phyloP scores from a whole-genome alignment of 2,113 vertebrate species.

The Boleophthalmus pectinirostris region DNA sequence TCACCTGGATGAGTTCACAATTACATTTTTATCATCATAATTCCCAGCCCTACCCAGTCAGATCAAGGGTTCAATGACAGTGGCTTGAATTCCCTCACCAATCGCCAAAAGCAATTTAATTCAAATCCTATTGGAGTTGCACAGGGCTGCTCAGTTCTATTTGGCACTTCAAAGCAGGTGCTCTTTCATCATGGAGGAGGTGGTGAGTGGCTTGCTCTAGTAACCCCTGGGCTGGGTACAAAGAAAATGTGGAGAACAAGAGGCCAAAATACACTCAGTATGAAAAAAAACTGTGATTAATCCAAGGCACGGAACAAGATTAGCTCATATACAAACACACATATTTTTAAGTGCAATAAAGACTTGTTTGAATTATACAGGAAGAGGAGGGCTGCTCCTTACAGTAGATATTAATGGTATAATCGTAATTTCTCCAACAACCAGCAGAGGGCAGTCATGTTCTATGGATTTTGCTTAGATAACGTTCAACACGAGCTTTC shows the following conservation, averaged over 20 bases:
- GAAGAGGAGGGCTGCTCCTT: too few species aligned
- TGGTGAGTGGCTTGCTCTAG: slow-evolving; percentile 7
- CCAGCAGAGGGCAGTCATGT: slow-evolving; percentile 51
- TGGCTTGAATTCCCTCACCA: slow-evolving; percentile 22
- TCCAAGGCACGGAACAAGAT: background rate
- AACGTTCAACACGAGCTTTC: background rate
- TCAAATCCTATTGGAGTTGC: slow-evolving; percentile 33
- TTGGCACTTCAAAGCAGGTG: slow-evolving; percentile 52
- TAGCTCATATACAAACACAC: background rate
- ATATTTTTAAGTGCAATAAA: background rate
- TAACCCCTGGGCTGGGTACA: slow-evolving; percentile 38
- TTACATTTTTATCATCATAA: too few species aligned
- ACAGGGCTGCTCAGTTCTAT: slow-evolving; percentile 45
- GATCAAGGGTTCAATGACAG: slow-evolving; percentile 1
- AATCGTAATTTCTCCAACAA: too few species aligned
- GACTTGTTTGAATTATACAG: too few species aligned
- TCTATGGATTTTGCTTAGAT: background rate
- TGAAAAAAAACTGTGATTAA: slow-evolving; percentile 14
- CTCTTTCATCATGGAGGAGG: slow-evolving; percentile 47
- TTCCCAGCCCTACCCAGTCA: background rate
- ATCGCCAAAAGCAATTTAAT: slow-evolving; percentile 42
- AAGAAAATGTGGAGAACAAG: slow-evolving; percentile 50
- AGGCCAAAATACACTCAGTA: slow-evolving; percentile 20
- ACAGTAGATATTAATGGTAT: too few species aligned
- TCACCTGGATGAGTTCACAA: too few species aligned